Base-by-base conservation (phyloP, 2,113 vertebrate genomes). In the Tupaia chinensis region DNA sequence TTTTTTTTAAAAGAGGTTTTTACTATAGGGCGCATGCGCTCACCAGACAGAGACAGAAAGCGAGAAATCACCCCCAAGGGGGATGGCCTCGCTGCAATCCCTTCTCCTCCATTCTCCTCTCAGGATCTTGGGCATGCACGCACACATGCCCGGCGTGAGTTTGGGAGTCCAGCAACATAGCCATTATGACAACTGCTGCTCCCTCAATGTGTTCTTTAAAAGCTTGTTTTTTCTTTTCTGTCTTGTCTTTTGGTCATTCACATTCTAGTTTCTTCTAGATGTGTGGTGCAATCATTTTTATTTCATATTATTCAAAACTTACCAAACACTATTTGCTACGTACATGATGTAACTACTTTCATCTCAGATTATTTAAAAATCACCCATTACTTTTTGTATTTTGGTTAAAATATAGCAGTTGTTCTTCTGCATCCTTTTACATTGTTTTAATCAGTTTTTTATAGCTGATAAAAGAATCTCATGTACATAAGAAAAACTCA, bases 381-480 rank as follows among this genome's bases (percentile, higher is more conserved):
- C 9, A 9, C 12, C 29, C 44, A 0, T 34, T 17, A 65, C 0
- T 82, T 96, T 74, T 85, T 70, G 72, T 69, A 63, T 56, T 91
- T 76, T 61, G 8, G 27, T 63, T 68, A 19, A 69, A 86, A 70
- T 82, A 1, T 54, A 70, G 9, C 32, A 53, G 0, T 5, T 54
- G 2, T 3, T 32, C 5, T 68, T 17, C 29, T 1, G 25, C 0
- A 69, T 1, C 10, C 2, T 1, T 70, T 70, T 27, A 27, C 1
- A 68, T 76, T 76, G 89, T 17, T 82, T 13, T 76, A 88, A 88
- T 7, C 1, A 44, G 5, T 44, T 44, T 44, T 86, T 79, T 20
- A 53, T 23, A 93, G 44, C 91, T 25, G 77, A 14, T 74, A 69
- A 92, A 82, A 56, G 17, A 95, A 68, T 72, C 29, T 70, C 61